Evolutionary conservation across 2,888 invertebrate genomes (phyloP).

Genomic region (Lepidocyrtoides sp.): DNA sequence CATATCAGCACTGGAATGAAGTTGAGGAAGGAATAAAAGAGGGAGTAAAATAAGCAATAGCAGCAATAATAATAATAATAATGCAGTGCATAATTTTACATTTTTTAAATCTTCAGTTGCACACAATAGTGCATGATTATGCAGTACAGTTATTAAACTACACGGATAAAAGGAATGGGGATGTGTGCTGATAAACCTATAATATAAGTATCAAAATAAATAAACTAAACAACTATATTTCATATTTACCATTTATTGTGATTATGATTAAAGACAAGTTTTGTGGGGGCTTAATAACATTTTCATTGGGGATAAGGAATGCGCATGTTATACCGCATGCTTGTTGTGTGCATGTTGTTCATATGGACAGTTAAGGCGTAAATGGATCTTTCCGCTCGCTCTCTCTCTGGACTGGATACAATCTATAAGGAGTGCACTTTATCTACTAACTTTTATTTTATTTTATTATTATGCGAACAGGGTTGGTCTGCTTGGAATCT

Average conservation of each 20-base stretch:
- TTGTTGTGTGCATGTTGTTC: too few relatives aligned
- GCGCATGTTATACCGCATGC: neutral
- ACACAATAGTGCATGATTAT: conserved; percentile 18
- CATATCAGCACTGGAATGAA: neutral
- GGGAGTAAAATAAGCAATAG: conserved; percentile 40
- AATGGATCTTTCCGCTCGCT: too few relatives aligned
- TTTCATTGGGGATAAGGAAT: conserved; percentile 63
- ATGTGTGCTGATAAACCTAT: conserved; percentile 29
- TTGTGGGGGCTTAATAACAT: conserved; percentile 65
- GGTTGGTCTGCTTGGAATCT: neutral
- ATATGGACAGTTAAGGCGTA: conserved; percentile 40
- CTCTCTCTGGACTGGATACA: neutral
- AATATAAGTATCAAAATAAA: too few relatives aligned
- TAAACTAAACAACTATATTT: too few relatives aligned
- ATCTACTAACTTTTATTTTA: neutral
- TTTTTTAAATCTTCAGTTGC: conserved; percentile 13
- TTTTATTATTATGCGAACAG: conserved; percentile 8
- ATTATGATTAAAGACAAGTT: conserved; percentile 59
- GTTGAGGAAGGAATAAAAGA: conserved; percentile 18
- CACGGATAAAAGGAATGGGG: neutral
- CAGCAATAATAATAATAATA: neutral
- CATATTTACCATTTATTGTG: conserved; percentile 56
- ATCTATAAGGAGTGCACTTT: neutral
- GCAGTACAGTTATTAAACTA: neutral
- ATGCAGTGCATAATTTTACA: conserved; percentile 55